Conservation (phyloP, 2,888 invertebrate species). For the Automeris io region DNA sequence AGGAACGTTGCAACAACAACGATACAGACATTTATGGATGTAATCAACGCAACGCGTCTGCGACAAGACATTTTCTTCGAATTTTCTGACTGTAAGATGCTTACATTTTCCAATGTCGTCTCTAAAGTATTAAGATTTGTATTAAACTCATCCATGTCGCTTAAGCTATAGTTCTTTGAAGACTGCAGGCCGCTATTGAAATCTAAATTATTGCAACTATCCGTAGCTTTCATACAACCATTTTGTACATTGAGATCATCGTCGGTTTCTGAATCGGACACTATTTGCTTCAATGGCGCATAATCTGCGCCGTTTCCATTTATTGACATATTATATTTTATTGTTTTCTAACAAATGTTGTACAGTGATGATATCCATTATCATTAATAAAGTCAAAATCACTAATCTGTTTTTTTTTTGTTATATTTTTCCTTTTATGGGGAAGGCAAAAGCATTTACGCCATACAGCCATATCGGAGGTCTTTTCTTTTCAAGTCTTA, state of each 20-base stretch:
- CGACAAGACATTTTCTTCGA: constrained; percentile 81
- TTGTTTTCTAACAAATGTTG: too few species aligned
- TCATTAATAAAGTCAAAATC: too few species aligned
- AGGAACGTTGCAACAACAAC: constrained; percentile 84
- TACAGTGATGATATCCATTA: too few species aligned
- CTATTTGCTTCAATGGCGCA: constrained; percentile 85
- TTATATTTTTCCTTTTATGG: too few species aligned
- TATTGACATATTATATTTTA: constrained; percentile 43
- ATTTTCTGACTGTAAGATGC: constrained; percentile 63
- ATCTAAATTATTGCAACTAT: constrained; percentile 62
- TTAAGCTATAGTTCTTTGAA: constrained; percentile 62
- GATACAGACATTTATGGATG: constrained; percentile 83
- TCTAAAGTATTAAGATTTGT: constrained; percentile 65
- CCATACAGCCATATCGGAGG: too few species aligned
- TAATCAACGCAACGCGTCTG: too few species aligned
- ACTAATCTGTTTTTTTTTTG: too few species aligned
- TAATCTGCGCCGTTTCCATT: constrained; percentile 77
- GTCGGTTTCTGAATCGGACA: constrained; percentile 87
- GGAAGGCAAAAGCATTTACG: too few species aligned
- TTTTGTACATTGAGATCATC: constrained; percentile 76
- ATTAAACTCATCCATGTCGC: constrained; percentile 67
- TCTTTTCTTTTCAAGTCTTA: too few species aligned
- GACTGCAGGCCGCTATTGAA: constrained; percentile 64
- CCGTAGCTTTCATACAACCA: constrained; percentile 45
- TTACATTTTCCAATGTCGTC: constrained; percentile 69